Percentiles rank a stretch among this genome's conserved stretches.
Evolutionary conservation across 2,797 vertebrate genomes (phyloP).

Genomic region (Chelonia mydas): DNA sequence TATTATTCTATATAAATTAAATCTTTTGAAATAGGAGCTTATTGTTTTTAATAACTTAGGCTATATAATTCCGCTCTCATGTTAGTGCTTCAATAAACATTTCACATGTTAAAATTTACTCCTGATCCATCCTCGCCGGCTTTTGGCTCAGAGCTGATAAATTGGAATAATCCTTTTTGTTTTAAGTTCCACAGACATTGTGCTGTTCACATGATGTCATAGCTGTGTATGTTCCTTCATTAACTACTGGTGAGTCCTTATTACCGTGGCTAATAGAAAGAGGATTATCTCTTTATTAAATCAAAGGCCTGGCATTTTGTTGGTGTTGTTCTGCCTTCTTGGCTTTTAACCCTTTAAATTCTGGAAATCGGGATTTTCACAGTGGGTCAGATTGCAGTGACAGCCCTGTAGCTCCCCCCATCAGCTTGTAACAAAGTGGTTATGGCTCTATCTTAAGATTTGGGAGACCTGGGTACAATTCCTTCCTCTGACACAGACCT

Average conservation of each 20-base stretch:
- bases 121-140: slow-evolving; percentile 62
- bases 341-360: slow-evolving; percentile 63
- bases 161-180: slow-evolving; percentile 74
- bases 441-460: background rate
- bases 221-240: slow-evolving; percentile 65
- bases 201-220: slow-evolving; percentile 67
- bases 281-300: slow-evolving; percentile 71
- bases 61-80: slow-evolving; percentile 78
- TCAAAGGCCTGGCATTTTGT: slow-evolving; percentile 35
- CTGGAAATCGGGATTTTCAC: background rate
- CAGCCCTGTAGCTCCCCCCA: background rate
- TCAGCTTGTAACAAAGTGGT: background rate
- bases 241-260: slow-evolving; percentile 66
- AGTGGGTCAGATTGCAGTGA: background rate
- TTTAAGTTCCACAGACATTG: slow-evolving; percentile 62
- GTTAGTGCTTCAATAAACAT: slow-evolving; percentile 73
- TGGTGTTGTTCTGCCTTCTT: slow-evolving; percentile 3
- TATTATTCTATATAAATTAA: slow-evolving; percentile 68
- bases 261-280: slow-evolving; percentile 70
- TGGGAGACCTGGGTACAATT: background rate
- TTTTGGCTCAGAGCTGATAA: slow-evolving; percentile 64
- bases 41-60: slow-evolving; percentile 80
- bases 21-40: slow-evolving; percentile 79
- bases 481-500: background rate
- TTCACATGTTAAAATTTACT: slow-evolving; percentile 70